Evolutionary conservation across 2,797 vertebrate species (phyloP).

Genomic region (Epinephelus coioides): DNA sequence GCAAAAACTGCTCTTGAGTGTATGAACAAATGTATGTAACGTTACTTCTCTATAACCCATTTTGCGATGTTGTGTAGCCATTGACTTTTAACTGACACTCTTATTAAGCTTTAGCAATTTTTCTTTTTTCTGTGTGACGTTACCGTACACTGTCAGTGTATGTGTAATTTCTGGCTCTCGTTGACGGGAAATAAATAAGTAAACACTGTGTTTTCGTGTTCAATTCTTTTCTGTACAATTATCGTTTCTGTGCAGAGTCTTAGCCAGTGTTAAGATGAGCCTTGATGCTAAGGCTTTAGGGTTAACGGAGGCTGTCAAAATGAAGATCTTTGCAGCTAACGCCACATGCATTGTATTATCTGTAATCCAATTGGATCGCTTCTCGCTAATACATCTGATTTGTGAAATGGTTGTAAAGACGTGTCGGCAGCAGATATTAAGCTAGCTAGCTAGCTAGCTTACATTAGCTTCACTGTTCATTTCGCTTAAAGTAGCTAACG

Average conservation of each 20-base stretch:
- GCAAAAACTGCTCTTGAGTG: too few relatives aligned
- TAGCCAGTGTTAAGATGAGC: neutral
- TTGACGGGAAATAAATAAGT: neutral
- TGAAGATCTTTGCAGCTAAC: neutral
- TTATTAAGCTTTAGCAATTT: too few relatives aligned
- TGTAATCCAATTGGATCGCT: too few relatives aligned
- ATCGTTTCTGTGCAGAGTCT: neutral
- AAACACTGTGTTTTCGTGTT: neutral
- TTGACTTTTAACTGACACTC: too few relatives aligned
- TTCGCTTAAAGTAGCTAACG: constrained; percentile 54
- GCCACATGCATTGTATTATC: fast-evolving
- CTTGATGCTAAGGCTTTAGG: neutral
- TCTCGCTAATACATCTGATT: fast-evolving
- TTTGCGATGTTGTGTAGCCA: too few relatives aligned
- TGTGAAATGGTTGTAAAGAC: neutral
- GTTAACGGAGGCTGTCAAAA: too few relatives aligned
- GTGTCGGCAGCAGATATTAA: constrained; percentile 17
- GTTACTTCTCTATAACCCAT: too few relatives aligned
- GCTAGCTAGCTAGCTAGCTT: constrained; percentile 42
- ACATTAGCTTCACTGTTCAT: constrained; percentile 15
- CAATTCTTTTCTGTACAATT: neutral
- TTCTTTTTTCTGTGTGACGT: too few relatives aligned
- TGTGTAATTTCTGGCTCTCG: neutral
- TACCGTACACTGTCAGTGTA: too few relatives aligned
- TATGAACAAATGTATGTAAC: too few relatives aligned